Evolutionary conservation across 2,888 invertebrate genomes (phyloP).

Genomic region (Toxonevra muliebris): DNA sequence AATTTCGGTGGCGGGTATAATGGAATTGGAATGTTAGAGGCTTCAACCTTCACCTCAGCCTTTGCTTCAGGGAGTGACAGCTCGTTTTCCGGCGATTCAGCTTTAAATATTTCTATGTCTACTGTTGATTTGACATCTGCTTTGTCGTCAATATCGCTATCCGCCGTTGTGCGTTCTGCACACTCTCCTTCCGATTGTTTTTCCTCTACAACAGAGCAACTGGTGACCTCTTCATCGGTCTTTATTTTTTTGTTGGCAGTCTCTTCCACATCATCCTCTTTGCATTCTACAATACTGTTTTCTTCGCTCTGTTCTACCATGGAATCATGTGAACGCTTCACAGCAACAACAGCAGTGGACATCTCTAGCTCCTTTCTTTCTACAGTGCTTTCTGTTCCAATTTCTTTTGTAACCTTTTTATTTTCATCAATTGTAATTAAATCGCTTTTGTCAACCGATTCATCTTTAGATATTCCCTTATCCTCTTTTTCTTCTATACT

Average conservation of each 20-base stretch:
- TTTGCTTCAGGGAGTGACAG: conserved; percentile 1
- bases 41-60: conserved; percentile 37
- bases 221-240: not conserved
- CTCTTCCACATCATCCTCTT: conserved; percentile 14
- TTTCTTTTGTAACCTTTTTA: conserved; percentile 11
- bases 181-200: not conserved
- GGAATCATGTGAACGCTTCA: conserved; percentile 29
- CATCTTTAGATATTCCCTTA: conserved; percentile 31
- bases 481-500: conserved; percentile 39
- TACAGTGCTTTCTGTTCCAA: not conserved
- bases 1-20: conserved; percentile 55
- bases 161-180: not conserved
- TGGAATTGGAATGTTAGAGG: conserved; percentile 42
- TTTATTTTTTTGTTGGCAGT: conserved; percentile 21
- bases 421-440: not conserved
- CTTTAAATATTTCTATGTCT: conserved; percentile 6
- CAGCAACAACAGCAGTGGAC: conserved; percentile 18
- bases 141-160: not conserved
- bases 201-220: not conserved
- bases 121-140: not conserved
- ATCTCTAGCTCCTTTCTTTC: not conserved
- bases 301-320: conserved; percentile 23
- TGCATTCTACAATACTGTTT: not conserved
- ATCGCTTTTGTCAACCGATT: conserved; percentile 4
- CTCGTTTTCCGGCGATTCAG: not conserved